Base-by-base conservation (phyloP, 1,140 invertebrate species). In the Brachionus koreanus region DNA sequence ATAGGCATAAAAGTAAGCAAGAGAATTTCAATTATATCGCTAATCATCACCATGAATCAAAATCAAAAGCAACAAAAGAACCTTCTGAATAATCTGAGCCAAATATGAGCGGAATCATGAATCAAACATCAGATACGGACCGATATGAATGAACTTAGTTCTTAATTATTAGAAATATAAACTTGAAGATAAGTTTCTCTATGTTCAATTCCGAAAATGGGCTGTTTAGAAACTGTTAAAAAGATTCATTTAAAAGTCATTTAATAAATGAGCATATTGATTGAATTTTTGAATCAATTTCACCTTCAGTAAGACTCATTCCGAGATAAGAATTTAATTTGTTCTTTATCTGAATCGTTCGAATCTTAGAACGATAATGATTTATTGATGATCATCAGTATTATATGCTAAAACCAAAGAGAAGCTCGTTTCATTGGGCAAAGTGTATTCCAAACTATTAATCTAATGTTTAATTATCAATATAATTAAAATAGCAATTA, bases 391-490 rank as follows among this genome's bases (percentile, higher is more conserved):
- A 69, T 69, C 65, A 69, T 69, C 33, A 69, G 37, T 19, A 69
- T 39, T 19, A 39, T 10, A 39, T 10, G 33, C 13, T 69, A 39
- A 5, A 19, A 37, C 29, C 23, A 13, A 65, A 65, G 29, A 65
- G 29, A 5, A 65, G 13, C 19, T 33, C 5, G n/a, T 46, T n/a
- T 33, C 23, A 33, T 65, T 65, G 33, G 33, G 63, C 63, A 65
- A 65, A 65, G 63, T 65, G 63, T 65, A 65, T 65, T 65, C 49
- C 63, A 65, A 65, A 12, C 63, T 65, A 74, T 74, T 46, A 74
- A 74, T 74, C 69, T 74, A 74, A 74, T 74, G 69, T 74, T 23
- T 74, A 74, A 74, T 74, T 74, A 74, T 74, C 69, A 46, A 74
- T 43, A 29, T 74, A 46, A 74, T 74, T 74, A 74, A 74, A 74